These are phyloP conservation scores for Malurus cyaneus DNA, from an alignment of 2,113 vertebrate species.

Conservation along the genomic window DNA sequence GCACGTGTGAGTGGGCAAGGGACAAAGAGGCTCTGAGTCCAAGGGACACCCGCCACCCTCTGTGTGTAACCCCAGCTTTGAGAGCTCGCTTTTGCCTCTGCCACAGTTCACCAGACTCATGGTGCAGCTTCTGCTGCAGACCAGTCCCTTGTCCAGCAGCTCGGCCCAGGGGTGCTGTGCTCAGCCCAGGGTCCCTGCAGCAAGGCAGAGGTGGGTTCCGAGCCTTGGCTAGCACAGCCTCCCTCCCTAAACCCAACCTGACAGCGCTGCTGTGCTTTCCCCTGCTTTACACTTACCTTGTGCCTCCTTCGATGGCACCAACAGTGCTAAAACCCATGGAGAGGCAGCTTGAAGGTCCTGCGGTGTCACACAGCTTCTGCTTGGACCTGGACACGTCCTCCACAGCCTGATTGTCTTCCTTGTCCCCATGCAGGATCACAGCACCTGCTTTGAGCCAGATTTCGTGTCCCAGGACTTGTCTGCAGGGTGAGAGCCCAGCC, in stretches of 20 bases:
- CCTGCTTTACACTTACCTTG: not conserved
- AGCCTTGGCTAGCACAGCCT: not conserved
- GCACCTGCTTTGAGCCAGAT: not conserved
- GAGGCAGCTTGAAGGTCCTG: not conserved
- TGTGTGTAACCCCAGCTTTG: rapidly evolving
- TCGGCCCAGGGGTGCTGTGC: not conserved
- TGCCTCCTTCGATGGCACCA: not conserved
- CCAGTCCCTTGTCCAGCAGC: not conserved
- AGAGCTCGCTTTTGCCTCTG: not conserved
- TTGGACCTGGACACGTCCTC: not conserved
- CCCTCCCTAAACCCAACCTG: not conserved
- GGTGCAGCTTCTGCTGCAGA: not conserved
- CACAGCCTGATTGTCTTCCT: not conserved
- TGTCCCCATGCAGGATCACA: rapidly evolving
- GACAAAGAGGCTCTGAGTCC: not conserved
- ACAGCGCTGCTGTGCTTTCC: not conserved
- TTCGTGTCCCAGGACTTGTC: not conserved
- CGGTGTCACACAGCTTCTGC: not conserved
- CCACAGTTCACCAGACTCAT: rapidly evolving
- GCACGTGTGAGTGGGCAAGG: rapidly evolving
- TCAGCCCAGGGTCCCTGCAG: not conserved
- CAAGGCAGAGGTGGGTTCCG: rapidly evolving
- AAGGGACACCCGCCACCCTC: not conserved
- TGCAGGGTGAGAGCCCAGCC: not conserved
- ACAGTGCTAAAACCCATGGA: not conserved